phyloP scores from a whole-genome alignment of 2,797 vertebrate species.

The Diceros bicornis region DNA sequence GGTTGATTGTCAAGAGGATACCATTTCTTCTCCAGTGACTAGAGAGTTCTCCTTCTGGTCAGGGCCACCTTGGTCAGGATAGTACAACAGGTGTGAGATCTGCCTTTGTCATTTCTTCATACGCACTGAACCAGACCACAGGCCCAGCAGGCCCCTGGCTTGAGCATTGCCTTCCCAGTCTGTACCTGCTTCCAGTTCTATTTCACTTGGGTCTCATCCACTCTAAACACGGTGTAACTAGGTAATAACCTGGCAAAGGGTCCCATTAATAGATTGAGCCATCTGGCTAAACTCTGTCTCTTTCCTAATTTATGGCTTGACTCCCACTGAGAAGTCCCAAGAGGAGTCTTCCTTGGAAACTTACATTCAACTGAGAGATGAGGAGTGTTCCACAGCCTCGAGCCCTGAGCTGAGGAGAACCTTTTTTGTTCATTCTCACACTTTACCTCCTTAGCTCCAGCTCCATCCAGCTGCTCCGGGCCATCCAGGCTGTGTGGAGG shows the following conservation, averaged over 20 bases:
- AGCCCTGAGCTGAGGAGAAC: neutral
- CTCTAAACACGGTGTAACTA: neutral
- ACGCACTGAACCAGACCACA: neutral
- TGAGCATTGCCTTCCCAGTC: neutral
- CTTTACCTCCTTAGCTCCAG: neutral
- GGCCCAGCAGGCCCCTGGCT: neutral
- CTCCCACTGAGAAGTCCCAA: neutral
- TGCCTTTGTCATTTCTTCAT: neutral
- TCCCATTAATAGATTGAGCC: neutral
- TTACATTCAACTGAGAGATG: neutral
- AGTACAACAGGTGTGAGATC: neutral
- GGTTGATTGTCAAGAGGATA: neutral
- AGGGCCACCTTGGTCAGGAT: neutral
- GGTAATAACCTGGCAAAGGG: neutral
- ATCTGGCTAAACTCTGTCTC: neutral
- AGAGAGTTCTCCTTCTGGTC: neutral
- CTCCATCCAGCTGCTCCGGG: neutral
- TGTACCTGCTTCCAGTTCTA: neutral
- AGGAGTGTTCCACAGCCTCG: neutral
- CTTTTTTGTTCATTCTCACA: neutral
- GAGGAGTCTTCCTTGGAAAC: neutral
- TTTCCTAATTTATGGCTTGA: slow-evolving; percentile 14
- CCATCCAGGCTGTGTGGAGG: neutral
- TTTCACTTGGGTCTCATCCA: neutral
- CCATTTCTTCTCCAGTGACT: neutral